These are phyloP conservation scores for Ifrita kowaldi DNA, from an alignment of 2,113 vertebrate species.

Conservation along the genomic window DNA sequence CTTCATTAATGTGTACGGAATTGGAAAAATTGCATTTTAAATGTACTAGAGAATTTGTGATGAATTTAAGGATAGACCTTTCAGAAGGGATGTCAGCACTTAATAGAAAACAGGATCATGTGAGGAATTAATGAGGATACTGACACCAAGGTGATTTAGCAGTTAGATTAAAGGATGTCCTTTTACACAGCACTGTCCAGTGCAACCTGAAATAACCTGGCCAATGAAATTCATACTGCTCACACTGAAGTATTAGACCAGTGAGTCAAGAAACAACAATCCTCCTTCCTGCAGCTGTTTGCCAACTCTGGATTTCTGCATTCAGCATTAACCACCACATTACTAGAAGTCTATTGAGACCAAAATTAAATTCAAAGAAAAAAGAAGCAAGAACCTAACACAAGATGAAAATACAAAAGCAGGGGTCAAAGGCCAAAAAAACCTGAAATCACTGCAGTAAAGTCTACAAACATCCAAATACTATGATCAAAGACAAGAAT, in stretches of 20 bases:
- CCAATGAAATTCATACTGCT: neutral
- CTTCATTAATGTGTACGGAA: neutral
- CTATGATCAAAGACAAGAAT: neutral
- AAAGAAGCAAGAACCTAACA: neutral
- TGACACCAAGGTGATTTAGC: neutral
- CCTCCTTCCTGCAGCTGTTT: neutral
- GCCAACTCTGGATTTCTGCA: neutral
- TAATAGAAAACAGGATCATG: neutral
- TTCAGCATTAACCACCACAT: neutral
- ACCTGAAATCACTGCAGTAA: neutral
- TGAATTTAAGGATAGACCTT: neutral
- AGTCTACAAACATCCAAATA: neutral
- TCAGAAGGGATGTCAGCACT: neutral
- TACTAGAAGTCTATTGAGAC: neutral
- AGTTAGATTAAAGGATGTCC: neutral
- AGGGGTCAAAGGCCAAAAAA: neutral
- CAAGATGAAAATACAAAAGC: neutral
- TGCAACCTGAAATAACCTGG: neutral
- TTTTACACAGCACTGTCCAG: neutral
- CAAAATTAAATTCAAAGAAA: neutral
- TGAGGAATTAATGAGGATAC: slow-evolving; percentile 15
- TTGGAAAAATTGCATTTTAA: neutral
- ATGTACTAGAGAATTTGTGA: neutral
- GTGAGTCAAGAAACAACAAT: neutral
- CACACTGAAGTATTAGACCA: neutral